Base-by-base conservation (phyloP, 2,797 vertebrate genomes). In the Schizopygopsis malacanthus region DNA sequence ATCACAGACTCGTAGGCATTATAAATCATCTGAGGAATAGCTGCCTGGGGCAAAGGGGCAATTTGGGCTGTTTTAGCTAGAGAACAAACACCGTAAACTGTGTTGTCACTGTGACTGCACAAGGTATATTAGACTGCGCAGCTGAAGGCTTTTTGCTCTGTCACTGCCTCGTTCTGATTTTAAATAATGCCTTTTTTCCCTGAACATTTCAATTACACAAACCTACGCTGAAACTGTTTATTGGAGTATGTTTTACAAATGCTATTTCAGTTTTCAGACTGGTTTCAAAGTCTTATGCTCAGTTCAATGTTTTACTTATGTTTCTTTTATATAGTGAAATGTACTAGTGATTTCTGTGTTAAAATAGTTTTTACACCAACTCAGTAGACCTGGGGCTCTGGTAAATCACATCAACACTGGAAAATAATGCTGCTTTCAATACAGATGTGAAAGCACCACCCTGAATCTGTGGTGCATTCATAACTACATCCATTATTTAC, bases 401-500 rank as follows among this genome's bases (percentile, higher is more conserved):
- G 78, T 76, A 47, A 61, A 86, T 67, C n/a, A 63, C 15, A 41
- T 69, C 16, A 54, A 54, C 47, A 47, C 18, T 84, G 16, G 54
- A 69, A 22, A 15, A 81, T 72, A 67, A 50, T 41, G 54, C 28
- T 11, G 22, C 63, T 39, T 88, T 39, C 25, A 77, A 54, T 50
- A 83, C 88, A 56, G 80, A 75, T 54, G 67, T 80, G 25, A 67
- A 67, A 71, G 88, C 89, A 87, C 88, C 89, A 63, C 73, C 89
- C 52, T 72, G 54, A 88, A 83, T 85, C 88, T 88, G 90, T 86
- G 92, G 89, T 88, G 93, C 94, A 89, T 95, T 94, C 91, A 92
- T 92, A 94, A 93, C 79, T 59, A 73, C 87, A 93, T 96, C 86
- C 95, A 93, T 95, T 91, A 95, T 95, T 94, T 88, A 95, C 88